Evolutionary conservation across 2,113 vertebrate species (phyloP).

Genomic region (Girardinichthys multiradiatus): DNA sequence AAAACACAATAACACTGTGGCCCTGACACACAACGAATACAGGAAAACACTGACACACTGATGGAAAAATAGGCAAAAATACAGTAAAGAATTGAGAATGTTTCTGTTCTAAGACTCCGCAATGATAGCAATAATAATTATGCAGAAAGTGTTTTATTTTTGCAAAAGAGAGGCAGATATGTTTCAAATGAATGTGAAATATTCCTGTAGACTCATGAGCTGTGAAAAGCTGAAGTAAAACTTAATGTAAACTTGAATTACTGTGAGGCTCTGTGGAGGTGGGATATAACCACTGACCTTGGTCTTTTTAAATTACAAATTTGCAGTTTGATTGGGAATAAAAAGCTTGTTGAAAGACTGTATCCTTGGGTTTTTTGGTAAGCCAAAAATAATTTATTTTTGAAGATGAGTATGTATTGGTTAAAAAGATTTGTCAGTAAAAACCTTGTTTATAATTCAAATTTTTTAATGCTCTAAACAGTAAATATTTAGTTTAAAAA

Average conservation of each 20-base stretch:
- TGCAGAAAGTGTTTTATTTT: slow-evolving; percentile 46
- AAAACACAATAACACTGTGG: slow-evolving; percentile 39
- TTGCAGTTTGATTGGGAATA: neutral
- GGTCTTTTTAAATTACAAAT: neutral
- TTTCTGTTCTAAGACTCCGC: neutral
- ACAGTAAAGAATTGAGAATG: neutral
- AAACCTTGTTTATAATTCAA: no score
- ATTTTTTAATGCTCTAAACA: no score
- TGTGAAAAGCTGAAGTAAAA: slow-evolving; percentile 38
- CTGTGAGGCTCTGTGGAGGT: neutral
- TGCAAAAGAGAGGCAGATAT: slow-evolving; percentile 38
- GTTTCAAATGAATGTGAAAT: slow-evolving; percentile 24
- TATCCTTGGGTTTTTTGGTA: neutral
- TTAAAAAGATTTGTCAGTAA: no score
- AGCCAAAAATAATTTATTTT: no score
- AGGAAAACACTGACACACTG: neutral
- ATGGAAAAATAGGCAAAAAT: slow-evolving; percentile 5
- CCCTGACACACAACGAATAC: slow-evolving; percentile 16
- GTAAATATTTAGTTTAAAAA: no score
- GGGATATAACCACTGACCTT: neutral
- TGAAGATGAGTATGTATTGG: no score
- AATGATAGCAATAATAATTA: slow-evolving; percentile 14
- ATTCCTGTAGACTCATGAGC: slow-evolving; percentile 35
- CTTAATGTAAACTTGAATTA: neutral
- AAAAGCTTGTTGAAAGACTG: neutral